A percentile compares a stretch with the other conserved stretches of the same genome.
Conservation (phyloP, 2,888 invertebrate genomes). For the Pseudoips prasinana region DNA sequence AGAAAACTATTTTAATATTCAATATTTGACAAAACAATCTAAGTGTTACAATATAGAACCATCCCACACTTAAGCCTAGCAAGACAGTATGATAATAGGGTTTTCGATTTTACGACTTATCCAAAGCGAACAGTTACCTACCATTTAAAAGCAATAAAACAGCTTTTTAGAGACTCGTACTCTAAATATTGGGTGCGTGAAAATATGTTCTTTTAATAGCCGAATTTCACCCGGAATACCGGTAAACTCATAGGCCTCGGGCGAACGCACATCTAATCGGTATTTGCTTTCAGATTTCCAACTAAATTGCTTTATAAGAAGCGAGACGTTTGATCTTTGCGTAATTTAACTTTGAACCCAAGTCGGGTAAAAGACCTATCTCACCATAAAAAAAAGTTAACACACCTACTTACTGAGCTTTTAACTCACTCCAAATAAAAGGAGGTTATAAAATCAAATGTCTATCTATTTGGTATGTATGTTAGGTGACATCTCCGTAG, state of each 20-base stretch:
- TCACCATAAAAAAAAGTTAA: no score
- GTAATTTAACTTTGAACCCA: slow-evolving; percentile 46
- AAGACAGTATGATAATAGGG: slow-evolving; percentile 42
- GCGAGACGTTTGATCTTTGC: slow-evolving; percentile 37
- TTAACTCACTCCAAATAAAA: no score
- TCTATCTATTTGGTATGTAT: no score
- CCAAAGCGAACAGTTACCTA: slow-evolving; percentile 60
- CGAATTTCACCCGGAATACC: slow-evolving; percentile 45
- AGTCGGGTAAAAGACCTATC: slow-evolving; percentile 34
- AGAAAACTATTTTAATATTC: slow-evolving; percentile 29
- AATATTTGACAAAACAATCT: slow-evolving; percentile 17
- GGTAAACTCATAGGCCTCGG: slow-evolving; percentile 6
- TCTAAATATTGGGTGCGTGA: slow-evolving; percentile 63
- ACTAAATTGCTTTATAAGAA: slow-evolving; percentile 61
- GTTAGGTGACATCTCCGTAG: no score
- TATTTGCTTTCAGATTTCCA: slow-evolving; percentile 36
- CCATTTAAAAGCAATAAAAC: slow-evolving; percentile 75
- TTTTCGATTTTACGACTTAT: slow-evolving; percentile 64
- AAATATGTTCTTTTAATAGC: slow-evolving; percentile 71
- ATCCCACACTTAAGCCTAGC: slow-evolving; percentile 36
- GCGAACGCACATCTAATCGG: slow-evolving; percentile 17
- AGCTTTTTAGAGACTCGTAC: slow-evolving; percentile 58
- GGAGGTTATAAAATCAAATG: no score
- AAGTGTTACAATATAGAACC: slow-evolving; percentile 1
- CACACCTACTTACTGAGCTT: no score